Percentiles rank a stretch among this genome's conserved stretches.
Evolutionary conservation across 2,888 invertebrate species (phyloP).

Genomic region (Temnothorax ravouxi): DNA sequence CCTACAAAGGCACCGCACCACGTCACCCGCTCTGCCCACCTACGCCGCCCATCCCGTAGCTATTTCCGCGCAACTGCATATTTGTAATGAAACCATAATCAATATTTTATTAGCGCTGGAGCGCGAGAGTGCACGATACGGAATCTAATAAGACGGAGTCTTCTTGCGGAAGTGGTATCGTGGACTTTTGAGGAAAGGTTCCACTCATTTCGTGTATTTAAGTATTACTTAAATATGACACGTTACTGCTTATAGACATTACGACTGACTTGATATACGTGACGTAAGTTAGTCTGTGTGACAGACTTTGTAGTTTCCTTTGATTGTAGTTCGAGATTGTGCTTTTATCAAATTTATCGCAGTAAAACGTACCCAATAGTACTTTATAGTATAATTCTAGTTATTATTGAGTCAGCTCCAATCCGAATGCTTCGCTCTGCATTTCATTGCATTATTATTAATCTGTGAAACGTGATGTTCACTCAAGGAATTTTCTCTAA

Average conservation of each 20-base stretch:
- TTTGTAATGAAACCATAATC: constrained; percentile 85
- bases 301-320: background rate
- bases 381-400: background rate
- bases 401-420: constrained; percentile 22
- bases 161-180: constrained; percentile 12
- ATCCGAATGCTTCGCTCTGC: background rate
- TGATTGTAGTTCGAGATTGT: background rate
- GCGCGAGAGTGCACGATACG: constrained; percentile 37
- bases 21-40: constrained; percentile 49
- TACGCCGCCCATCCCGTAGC: constrained; percentile 53
- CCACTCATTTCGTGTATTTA: constrained; percentile 13
- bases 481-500: constrained; percentile 30
- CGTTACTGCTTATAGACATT: background rate
- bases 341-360: constrained; percentile 21
- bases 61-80: constrained; percentile 78
- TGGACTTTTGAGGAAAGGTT: background rate
- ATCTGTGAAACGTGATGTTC: constrained; percentile 15
- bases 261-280: too few species aligned
- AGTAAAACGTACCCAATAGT: background rate
- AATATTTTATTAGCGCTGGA: constrained; percentile 81
- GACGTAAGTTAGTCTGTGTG: background rate
- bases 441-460: constrained; percentile 22
- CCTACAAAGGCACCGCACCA: constrained; percentile 84
- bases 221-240: constrained; percentile 9
- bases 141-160: constrained; percentile 37